A percentile compares a stretch with the other conserved stretches of the same genome.
Conservation (phyloP, 2,888 invertebrate genomes). For the Hypolimnas misippus region DNA sequence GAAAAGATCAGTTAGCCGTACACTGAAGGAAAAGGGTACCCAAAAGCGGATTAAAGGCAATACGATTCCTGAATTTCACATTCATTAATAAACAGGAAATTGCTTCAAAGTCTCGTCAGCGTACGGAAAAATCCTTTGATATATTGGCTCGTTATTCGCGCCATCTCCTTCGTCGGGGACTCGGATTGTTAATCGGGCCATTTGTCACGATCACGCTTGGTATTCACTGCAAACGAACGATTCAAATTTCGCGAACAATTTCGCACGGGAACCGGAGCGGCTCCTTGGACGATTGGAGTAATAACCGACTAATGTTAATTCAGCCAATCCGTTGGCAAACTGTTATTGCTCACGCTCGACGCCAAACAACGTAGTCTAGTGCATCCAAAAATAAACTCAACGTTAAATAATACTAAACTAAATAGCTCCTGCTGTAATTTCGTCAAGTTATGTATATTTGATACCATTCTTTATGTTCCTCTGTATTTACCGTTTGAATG, state of each 20-base stretch:
- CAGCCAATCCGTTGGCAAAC: constrained; percentile 28
- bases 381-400: constrained; percentile 1
- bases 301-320: constrained; percentile 40
- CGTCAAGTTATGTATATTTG: background rate
- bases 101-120: constrained; percentile 62
- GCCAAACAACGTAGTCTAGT: constrained; percentile 3
- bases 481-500: background rate
- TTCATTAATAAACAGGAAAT: constrained; percentile 66
- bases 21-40: background rate
- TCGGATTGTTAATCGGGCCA: constrained; percentile 79
- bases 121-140: constrained; percentile 79
- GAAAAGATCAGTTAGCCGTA: too few species aligned
- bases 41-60: constrained; percentile 20
- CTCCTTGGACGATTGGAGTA: constrained; percentile 38
- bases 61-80: constrained; percentile 29
- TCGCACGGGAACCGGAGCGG: constrained; percentile 52
- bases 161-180: constrained; percentile 73
- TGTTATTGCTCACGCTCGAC: constrained; percentile 29
- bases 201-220: constrained; percentile 79
- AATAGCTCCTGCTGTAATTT: constrained; percentile 6
- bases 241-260: constrained; percentile 72
- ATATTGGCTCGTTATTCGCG: constrained; percentile 80
- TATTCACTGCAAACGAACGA: constrained; percentile 68
- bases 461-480: background rate
- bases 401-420: constrained; percentile 10